Evolutionary conservation across 2,888 invertebrate genomes (phyloP), one percentile per base, ranked within the genome.

Genomic region (Epicampocera succincta): DNA sequence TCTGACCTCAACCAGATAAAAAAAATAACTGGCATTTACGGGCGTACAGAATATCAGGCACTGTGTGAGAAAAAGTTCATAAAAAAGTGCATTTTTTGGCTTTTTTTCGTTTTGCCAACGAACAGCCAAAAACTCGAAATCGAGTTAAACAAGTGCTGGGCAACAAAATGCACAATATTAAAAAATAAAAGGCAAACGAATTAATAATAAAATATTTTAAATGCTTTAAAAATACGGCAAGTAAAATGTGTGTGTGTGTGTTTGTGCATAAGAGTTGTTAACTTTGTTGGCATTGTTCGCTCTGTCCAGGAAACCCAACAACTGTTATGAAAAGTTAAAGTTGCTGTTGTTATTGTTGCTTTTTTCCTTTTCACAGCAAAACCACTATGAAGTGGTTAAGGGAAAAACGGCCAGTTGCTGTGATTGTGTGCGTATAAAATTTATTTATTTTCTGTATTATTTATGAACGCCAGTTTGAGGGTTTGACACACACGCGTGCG

Each of bases 171-270:
- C 1, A 11, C 54, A 38, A n/a, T 2, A 38, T 17, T 6, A 40
- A 38, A 52, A 33, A 13, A 21, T n/a, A 38, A 6, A 8, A 17
- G 15, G 1, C 21, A 15, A 54, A 25, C 17, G 15, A 56, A 74
- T 74, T 74, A 74, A 73, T 73, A 63, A 73, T 44, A 38, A 73
- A 73, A 60, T 73, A 54, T 52, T 73, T 73, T 15, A 63, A 73
- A 73, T 73, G 52, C 42, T 73, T 52, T 11, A 63, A 61, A 44
- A 44, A 33, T 44, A 54, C 3, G 19, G 33, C 50, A 44, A 29
- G 29, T 15, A n/a, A 61, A 42, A 52, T 40, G 38, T 11, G 13
- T 21, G 40, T 15, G n/a, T 56, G 33, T 61, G 33, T 40, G 29
- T 29, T 3, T 33, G 15, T 15, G 8, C 0, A 19, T 2, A 5